Evolutionary conservation across 2,888 invertebrate genomes (phyloP).

Genomic region (Xanthorhoe designata): DNA sequence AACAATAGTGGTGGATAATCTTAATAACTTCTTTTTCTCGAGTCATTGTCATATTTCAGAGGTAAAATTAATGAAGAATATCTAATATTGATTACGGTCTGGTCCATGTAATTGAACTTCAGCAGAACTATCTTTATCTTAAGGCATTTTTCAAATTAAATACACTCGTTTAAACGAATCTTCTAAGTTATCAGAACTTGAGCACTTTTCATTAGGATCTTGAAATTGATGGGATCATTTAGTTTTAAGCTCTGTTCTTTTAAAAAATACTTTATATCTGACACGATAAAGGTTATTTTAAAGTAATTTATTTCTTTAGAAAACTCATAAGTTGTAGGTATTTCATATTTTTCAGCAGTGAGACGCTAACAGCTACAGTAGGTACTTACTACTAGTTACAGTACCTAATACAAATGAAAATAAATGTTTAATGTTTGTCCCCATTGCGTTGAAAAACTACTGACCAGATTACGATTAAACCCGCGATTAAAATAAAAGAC

Average conservation of each 20-base stretch:
- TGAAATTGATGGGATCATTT: conserved; percentile 7
- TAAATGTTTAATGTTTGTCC: no score
- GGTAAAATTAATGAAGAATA: conserved; percentile 5
- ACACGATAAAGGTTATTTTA: not conserved
- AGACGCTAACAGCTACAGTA: no score
- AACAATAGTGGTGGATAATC: no score
- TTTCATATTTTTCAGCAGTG: no score
- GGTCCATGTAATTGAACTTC: conserved; percentile 11
- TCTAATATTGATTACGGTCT: conserved; percentile 10
- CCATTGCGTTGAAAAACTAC: no score
- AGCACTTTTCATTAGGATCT: conserved; percentile 23
- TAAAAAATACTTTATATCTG: not conserved
- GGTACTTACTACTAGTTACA: no score
- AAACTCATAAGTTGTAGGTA: no score
- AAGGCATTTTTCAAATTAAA: conserved; percentile 29
- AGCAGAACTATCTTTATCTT: conserved; percentile 21
- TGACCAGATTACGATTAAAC: no score
- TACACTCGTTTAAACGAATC: conserved; percentile 24
- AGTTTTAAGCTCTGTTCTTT: conserved; percentile 1
- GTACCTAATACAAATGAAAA: no score
- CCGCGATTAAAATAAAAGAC: no score
- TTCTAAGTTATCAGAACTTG: conserved; percentile 12
- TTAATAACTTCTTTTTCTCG: no score
- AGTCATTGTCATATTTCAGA: no score
- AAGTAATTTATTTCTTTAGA: not conserved